Percentiles rank a stretch among this genome's conserved stretches.
Conservation (phyloP, 64 coral and sea anemone genomes). For the Montipora foliosa region DNA sequence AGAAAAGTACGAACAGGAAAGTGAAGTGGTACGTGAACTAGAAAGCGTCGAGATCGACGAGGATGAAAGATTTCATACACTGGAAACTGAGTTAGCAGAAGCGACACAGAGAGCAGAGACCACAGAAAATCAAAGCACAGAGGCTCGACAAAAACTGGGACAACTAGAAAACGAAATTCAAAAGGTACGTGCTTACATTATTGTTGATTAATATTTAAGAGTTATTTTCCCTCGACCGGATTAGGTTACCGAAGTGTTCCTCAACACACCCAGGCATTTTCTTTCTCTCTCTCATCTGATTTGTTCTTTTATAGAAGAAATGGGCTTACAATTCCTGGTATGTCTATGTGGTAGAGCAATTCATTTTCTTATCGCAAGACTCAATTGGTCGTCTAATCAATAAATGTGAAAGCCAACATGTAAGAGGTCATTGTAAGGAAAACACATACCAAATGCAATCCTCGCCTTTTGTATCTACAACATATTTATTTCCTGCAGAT, state of each 20-base stretch:
- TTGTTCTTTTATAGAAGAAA: not conserved
- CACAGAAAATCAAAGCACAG: slow-evolving; percentile 65
- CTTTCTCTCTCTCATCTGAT: not conserved
- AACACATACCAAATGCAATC: not conserved
- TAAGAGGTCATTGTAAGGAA: not conserved
- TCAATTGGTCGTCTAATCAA: slow-evolving; percentile 42
- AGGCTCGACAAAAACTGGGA: slow-evolving; percentile 68
- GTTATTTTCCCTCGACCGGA: not conserved
- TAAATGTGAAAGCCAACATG: not conserved
- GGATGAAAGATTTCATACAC: slow-evolving; percentile 74
- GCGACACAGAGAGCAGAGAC: slow-evolving; percentile 44
- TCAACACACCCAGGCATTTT: not conserved
- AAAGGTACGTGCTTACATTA: slow-evolving; percentile 30
- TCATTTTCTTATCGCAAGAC: slow-evolving; percentile 40
- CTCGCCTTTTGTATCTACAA: not conserved
- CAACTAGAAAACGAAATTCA: slow-evolving; percentile 77
- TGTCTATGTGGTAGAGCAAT: not conserved
- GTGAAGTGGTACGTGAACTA: slow-evolving; percentile 69
- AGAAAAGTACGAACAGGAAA: slow-evolving; percentile 74
- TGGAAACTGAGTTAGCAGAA: slow-evolving; percentile 77
- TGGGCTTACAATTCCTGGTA: not conserved
- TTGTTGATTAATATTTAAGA: not conserved
- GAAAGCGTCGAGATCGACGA: slow-evolving; percentile 86
- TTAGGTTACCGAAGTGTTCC: slow-evolving; percentile 19
- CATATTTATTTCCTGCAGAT: too few relatives aligned